Conservation (phyloP, 1,140 invertebrate genomes). For the Drosophila bifasciata region DNA sequence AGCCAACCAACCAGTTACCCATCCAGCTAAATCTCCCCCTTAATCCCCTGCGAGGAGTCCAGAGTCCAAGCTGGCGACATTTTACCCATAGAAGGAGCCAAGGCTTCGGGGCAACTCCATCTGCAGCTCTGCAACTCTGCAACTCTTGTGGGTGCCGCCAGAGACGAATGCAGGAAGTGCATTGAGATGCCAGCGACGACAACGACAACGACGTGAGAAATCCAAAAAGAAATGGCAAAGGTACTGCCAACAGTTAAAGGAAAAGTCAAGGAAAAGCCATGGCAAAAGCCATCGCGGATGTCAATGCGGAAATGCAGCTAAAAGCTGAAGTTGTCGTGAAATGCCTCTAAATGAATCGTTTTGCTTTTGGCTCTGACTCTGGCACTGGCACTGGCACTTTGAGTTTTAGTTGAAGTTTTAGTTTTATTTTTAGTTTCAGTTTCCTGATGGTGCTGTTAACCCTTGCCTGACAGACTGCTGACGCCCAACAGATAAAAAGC, state of each 20-base stretch:
- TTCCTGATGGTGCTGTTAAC: slow-evolving; percentile 47
- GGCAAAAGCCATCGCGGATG: slow-evolving; percentile 57
- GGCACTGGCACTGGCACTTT: neutral
- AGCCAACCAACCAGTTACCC: neutral
- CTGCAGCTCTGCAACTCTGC: neutral
- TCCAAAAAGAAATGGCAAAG: slow-evolving; percentile 73
- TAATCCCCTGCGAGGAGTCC: slow-evolving; percentile 41
- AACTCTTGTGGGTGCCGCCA: slow-evolving; percentile 52
- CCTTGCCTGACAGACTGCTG: slow-evolving; percentile 41
- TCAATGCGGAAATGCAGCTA: slow-evolving; percentile 68
- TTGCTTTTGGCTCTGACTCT: slow-evolving; percentile 34
- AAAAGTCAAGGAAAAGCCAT: slow-evolving; percentile 29
- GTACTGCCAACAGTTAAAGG: slow-evolving; percentile 30
- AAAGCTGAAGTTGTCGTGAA: slow-evolving; percentile 69
- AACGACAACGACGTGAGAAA: slow-evolving; percentile 55
- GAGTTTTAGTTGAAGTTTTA: neutral
- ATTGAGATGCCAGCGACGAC: slow-evolving; percentile 38
- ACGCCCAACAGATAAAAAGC: slow-evolving; percentile 16
- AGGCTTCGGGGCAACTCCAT: slow-evolving; percentile 20
- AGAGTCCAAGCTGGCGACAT: slow-evolving; percentile 65
- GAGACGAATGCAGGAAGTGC: slow-evolving; percentile 48
- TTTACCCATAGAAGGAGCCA: slow-evolving; percentile 52
- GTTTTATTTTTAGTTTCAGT: slow-evolving; percentile 4
- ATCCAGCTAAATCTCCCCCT: neutral
- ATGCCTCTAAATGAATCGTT: slow-evolving; percentile 66